Conservation (phyloP, 2,113 vertebrate genomes). For the Sturnira hondurensis region DNA sequence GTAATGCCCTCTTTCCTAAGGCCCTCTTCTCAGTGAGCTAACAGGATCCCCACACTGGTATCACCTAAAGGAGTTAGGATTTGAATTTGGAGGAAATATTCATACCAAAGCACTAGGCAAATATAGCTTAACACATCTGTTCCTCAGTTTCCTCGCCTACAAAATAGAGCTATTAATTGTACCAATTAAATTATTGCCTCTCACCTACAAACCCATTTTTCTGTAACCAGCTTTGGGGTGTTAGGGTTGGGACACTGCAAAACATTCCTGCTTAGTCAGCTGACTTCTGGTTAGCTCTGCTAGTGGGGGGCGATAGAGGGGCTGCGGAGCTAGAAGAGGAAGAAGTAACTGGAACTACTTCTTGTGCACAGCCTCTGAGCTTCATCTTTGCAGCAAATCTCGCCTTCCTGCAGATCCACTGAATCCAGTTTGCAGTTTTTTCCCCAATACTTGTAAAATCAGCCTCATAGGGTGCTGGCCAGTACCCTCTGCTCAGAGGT, state of each 20-base stretch:
- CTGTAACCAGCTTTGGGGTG: background rate
- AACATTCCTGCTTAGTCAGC: background rate
- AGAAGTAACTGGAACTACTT: background rate
- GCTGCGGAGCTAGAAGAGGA: background rate
- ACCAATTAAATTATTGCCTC: background rate
- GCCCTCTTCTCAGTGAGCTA: too few species aligned
- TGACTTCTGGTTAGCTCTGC: background rate
- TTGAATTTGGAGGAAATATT: background rate
- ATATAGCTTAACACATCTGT: background rate
- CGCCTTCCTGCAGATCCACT: background rate
- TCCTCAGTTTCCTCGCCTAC: background rate
- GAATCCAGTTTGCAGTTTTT: background rate
- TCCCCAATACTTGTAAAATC: background rate
- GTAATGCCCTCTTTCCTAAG: too few species aligned
- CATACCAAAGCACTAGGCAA: background rate
- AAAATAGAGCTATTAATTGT: background rate
- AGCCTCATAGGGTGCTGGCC: background rate
- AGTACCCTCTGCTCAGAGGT: background rate
- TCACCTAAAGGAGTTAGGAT: background rate
- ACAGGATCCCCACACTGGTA: background rate
- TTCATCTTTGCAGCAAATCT: background rate
- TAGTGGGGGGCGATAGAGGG: background rate
- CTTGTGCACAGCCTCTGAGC: background rate
- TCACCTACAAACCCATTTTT: background rate
- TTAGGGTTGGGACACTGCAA: background rate